Conservation (phyloP, 2,113 vertebrate genomes). For the Anhinga anhinga region DNA sequence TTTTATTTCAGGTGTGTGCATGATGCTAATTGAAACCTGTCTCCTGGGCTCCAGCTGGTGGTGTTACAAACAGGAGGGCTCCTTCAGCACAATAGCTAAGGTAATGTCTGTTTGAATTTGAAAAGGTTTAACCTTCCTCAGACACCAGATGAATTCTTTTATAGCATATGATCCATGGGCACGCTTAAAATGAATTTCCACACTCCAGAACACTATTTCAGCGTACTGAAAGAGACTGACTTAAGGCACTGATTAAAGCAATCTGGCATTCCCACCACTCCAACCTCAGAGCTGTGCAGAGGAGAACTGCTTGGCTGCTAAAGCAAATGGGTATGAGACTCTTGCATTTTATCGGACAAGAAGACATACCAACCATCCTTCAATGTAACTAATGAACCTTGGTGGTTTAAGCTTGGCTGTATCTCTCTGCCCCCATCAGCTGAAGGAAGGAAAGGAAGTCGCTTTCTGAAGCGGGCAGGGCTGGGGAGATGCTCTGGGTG, state of each 20-base stretch:
- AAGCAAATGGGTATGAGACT: neutral
- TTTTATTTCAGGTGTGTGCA: neutral
- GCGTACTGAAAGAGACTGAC: neutral
- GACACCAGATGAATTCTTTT: neutral
- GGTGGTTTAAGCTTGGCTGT: neutral
- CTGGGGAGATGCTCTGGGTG: neutral
- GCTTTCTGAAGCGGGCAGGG: neutral
- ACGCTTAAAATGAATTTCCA: neutral
- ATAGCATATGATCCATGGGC: neutral
- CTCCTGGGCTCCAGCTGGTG: neutral
- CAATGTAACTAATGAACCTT: neutral
- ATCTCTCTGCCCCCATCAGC: neutral
- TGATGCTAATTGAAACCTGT: neutral
- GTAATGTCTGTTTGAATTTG: neutral
- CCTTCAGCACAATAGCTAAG: neutral
- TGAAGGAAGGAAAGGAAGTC: neutral
- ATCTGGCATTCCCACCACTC: neutral
- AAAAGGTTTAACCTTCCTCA: neutral
- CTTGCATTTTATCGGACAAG: neutral
- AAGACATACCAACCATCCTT: accelerated
- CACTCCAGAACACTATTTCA: accelerated
- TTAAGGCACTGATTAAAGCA: neutral
- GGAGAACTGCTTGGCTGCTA: neutral
- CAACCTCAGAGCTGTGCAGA: accelerated
- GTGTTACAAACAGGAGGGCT: neutral